Conservation (phyloP, 2,888 invertebrate species). For the Didymodactylos carnosus region DNA sequence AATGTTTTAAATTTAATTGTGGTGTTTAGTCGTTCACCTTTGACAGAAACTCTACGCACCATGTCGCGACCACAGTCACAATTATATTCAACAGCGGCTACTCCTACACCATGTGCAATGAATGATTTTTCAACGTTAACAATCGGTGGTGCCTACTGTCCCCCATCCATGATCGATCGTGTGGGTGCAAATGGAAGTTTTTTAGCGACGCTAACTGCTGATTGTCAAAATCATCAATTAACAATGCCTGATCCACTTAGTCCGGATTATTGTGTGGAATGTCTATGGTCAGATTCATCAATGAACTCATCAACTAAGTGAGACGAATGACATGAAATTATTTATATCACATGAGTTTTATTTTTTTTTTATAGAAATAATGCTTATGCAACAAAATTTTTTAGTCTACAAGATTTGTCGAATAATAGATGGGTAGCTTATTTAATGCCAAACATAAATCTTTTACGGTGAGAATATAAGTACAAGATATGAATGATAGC, state of each 20-base stretch:
- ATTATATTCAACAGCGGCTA: background rate
- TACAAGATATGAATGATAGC: background rate
- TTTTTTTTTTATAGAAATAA: background rate
- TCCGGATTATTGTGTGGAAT: conserved; percentile 13
- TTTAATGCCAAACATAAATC: background rate
- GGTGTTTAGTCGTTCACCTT: background rate
- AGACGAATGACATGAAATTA: background rate
- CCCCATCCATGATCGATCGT: background rate
- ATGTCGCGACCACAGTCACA: background rate
- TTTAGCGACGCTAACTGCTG: background rate
- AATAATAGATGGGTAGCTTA: background rate
- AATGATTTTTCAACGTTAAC: background rate
- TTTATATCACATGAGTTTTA: no score
- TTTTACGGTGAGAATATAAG: background rate
- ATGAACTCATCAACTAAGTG: background rate
- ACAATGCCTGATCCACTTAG: background rate
- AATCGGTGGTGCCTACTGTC: background rate
- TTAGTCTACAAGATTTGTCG: background rate
- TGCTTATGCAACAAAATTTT: background rate
- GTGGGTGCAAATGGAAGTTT: background rate
- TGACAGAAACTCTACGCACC: background rate
- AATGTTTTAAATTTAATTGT: no score
- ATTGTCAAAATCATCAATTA: background rate
- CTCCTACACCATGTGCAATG: background rate
- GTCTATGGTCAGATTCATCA: conserved; percentile 6